Evolutionary conservation across 2,888 invertebrate genomes (phyloP).

Genomic region (Troides oblongomaculatus): DNA sequence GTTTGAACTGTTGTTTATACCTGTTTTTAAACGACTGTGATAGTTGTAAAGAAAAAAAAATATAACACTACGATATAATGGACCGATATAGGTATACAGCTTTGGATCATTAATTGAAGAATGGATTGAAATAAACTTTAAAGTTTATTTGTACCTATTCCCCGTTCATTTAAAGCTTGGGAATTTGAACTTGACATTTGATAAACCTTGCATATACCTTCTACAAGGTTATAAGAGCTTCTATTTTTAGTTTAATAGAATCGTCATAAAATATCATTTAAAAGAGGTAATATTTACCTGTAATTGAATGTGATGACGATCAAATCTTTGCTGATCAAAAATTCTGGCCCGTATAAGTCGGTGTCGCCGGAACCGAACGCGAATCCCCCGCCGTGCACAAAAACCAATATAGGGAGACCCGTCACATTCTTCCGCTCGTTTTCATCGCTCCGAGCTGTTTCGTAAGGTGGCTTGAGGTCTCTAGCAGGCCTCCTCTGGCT

Average conservation of each 20-base stretch:
- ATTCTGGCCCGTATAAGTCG: slow-evolving; percentile 66
- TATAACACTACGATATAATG: too few species aligned
- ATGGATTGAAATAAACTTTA: too few species aligned
- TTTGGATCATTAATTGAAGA: too few species aligned
- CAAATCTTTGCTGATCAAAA: slow-evolving; percentile 56
- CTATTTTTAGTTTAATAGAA: too few species aligned
- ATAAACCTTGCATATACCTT: too few species aligned
- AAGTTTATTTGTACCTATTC: too few species aligned
- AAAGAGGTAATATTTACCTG: slow-evolving; percentile 45
- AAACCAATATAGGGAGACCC: slow-evolving; percentile 62
- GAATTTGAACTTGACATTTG: too few species aligned
- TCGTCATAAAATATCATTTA: background rate
- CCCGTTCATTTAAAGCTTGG: too few species aligned
- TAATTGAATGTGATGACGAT: slow-evolving; percentile 73
- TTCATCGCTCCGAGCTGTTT: slow-evolving; percentile 32
- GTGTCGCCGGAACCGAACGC: slow-evolving; percentile 65
- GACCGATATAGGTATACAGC: too few species aligned
- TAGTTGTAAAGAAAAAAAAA: background rate
- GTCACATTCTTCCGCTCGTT: slow-evolving; percentile 23
- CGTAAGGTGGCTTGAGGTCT: slow-evolving; percentile 38
- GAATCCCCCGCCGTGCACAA: slow-evolving; percentile 71
- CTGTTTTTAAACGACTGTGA: too few species aligned
- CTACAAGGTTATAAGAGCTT: too few species aligned
- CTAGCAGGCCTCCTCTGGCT: slow-evolving; percentile 29
- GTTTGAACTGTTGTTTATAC: too few species aligned